These are phyloP conservation scores for Scomber japonicus DNA, from an alignment of 2,113 vertebrate species.

Conservation along the genomic window DNA sequence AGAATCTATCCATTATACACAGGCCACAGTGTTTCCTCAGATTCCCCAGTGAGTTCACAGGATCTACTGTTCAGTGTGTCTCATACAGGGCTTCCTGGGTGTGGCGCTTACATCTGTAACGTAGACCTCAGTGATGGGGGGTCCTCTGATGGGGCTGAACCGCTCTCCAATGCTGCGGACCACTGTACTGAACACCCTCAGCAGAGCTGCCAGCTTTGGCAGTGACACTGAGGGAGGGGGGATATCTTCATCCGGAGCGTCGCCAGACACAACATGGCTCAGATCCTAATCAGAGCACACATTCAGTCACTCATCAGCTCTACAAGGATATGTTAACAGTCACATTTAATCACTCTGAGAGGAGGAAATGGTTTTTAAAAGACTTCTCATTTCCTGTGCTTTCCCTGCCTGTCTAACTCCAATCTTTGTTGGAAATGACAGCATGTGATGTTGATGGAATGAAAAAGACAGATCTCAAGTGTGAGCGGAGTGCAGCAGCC, in stretches of 20 bases:
- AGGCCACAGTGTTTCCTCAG: not conserved
- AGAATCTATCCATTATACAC: too few relatives aligned
- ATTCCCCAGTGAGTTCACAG: not conserved
- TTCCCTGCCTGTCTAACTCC: too few relatives aligned
- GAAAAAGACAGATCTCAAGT: too few relatives aligned
- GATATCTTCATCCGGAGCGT: conserved; percentile 93
- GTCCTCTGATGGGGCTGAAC: conserved; percentile 94
- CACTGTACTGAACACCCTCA: conserved; percentile 97
- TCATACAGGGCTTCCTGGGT: not conserved
- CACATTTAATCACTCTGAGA: not conserved
- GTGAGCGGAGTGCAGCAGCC: too few relatives aligned
- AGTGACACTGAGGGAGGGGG: conserved; percentile 96
- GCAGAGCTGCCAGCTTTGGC: conserved; percentile 95
- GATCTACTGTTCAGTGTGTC: not conserved
- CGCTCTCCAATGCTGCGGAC: conserved; percentile 97
- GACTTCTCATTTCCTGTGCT: not conserved
- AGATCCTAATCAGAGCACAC: conserved; percentile 88
- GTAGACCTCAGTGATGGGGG: conserved; percentile 95
- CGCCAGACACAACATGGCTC: conserved; percentile 92
- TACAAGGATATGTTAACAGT: not conserved
- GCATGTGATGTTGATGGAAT: too few relatives aligned
- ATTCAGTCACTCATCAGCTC: not conserved
- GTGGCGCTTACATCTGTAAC: conserved; percentile 91
- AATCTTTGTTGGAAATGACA: too few relatives aligned
- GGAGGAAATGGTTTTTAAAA: not conserved